Evolutionary conservation across 2,113 vertebrate species (phyloP), one percentile per base, ranked within the genome.

Genomic region (Eulacestoma nigropectus): DNA sequence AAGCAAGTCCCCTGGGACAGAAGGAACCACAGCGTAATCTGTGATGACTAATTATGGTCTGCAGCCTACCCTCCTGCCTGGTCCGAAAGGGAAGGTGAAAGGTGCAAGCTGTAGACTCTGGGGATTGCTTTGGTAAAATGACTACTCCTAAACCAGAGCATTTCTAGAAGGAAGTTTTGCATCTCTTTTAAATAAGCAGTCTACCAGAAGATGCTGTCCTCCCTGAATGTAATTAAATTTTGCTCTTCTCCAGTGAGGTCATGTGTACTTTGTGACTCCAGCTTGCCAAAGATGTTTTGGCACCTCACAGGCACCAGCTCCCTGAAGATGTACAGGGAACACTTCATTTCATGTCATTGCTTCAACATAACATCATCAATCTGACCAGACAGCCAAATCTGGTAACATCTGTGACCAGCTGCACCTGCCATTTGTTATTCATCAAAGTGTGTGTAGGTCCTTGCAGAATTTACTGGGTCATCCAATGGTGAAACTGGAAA

Each of bases 381-480:
- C 57, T 73, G 55, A 87, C n/a, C 55, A 83, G 94, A 82, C 46
- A 86, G 46, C 46, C 79, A 90, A 84, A 86, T 74, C 67, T 73
- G 29, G 29, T 83, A 73, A 79, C 37, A 68, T 73, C 62, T 90
- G 67, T 80, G 63, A 88, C 68, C 76, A 94, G 75, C 14, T 73
- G 50, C 55, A 90, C 62, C 57, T 87, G 92, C 63, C 49, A 50
- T 56, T 87, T 89, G 44, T 47, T 55, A 84, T 65, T 93, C 49
- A 67, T 44, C 88, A 16, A 77, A 65, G 20, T 6, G 18, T 16
- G 6, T 42, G 46, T 26, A 78, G 22, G 23, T 68, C 27, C 37
- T 59, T 72, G 63, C 21, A 89, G 83, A 94, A 90, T 52, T 80
- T 79, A 72, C 27, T 49, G 39, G 55, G 55, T 49, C n/a, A 87